A percentile compares a stretch with the other conserved stretches of the same genome.
phyloP scores from a whole-genome alignment of 2,797 vertebrate genomes.

The Ceyx erithaca region DNA sequence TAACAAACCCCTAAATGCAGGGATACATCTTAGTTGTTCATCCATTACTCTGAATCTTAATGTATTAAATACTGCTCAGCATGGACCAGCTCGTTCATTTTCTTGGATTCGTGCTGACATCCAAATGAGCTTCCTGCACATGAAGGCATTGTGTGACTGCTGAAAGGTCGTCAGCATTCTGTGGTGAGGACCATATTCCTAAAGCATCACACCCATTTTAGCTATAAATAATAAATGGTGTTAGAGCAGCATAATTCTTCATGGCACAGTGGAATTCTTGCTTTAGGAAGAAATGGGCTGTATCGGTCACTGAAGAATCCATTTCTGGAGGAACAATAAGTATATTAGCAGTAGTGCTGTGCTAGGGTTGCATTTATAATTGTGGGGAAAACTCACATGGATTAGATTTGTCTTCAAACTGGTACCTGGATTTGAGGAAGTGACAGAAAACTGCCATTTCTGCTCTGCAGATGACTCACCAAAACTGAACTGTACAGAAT shows the following conservation, averaged over 20 bases:
- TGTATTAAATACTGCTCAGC: background rate
- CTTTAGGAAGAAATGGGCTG: slow-evolving; percentile 22
- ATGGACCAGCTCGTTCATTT: background rate
- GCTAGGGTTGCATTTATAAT: background rate
- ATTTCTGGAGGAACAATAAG: slow-evolving; percentile 20
- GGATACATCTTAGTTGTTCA: background rate
- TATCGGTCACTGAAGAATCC: background rate
- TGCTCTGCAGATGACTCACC: background rate
- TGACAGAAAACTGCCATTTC: background rate
- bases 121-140: background rate
- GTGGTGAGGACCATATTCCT: background rate
- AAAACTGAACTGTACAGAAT: background rate
- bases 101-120: background rate
- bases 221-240: slow-evolving; percentile 65
- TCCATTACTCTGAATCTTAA: background rate
- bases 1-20: background rate
- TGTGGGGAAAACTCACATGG: background rate
- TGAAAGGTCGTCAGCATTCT: background rate
- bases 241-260: slow-evolving; percentile 1
- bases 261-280: background rate
- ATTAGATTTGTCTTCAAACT: background rate
- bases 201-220: slow-evolving; percentile 30
- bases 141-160: background rate
- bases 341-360: background rate
- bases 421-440: background rate